Evolutionary conservation across 2,888 invertebrate species (phyloP).

Genomic region (Crepidodera aurea): DNA sequence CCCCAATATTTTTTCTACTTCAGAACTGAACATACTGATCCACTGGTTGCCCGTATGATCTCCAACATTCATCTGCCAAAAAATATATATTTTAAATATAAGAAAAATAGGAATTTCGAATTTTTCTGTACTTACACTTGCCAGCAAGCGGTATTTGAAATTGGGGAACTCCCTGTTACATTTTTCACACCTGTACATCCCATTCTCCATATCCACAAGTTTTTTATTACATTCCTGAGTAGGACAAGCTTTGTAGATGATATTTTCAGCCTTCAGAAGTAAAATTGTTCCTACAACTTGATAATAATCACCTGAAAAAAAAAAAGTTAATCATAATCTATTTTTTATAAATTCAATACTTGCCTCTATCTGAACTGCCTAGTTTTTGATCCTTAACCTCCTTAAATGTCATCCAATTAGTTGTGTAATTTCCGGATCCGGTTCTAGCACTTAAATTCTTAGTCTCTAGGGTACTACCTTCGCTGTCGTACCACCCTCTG

Average conservation of each 20-base stretch:
- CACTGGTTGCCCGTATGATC: constrained; percentile 91
- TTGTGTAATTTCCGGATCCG: constrained; percentile 46
- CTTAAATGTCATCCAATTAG: constrained; percentile 78
- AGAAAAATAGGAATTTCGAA: background rate
- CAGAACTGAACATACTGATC: constrained; percentile 89
- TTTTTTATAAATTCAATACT: background rate
- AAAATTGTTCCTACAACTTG: constrained; percentile 80
- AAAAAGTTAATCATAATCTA: background rate
- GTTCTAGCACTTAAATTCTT: constrained; percentile 70
- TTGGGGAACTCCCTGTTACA: constrained; percentile 85
- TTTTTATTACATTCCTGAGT: constrained; percentile 94
- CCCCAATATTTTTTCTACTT: constrained; percentile 80
- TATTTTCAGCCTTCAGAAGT: constrained; percentile 81
- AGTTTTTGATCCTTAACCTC: constrained; percentile 77
- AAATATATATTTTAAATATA: constrained; percentile 32
- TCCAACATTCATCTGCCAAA: constrained; percentile 77
- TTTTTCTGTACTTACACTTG: constrained; percentile 70
- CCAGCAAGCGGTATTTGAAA: constrained; percentile 85
- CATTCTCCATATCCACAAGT: constrained; percentile 86
- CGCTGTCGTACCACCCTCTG: constrained; percentile 91
- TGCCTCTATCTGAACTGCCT: constrained; percentile 74
- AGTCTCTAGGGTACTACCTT: constrained; percentile 70
- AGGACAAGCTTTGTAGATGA: constrained; percentile 92
- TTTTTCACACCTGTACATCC: constrained; percentile 93
- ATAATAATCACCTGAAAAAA: constrained; percentile 73